Evolutionary conservation across 2,888 invertebrate species (phyloP).

Genomic region (Netelia virgata): DNA sequence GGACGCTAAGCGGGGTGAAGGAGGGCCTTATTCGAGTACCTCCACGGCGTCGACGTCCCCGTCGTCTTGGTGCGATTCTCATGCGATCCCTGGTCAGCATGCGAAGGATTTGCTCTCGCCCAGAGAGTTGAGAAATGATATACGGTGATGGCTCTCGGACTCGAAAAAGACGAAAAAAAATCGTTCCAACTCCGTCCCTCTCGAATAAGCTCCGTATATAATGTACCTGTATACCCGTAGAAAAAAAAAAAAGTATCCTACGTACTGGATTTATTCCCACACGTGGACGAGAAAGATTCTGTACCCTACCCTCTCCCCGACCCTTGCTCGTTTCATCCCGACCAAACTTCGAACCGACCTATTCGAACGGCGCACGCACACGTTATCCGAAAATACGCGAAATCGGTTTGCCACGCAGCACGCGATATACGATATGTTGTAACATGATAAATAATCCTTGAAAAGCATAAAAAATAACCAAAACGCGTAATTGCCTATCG

Average conservation of each 20-base stretch:
- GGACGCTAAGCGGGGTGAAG: conserved; percentile 6
- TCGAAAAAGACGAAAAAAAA: conserved; percentile 23
- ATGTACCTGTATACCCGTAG: conserved; percentile 16
- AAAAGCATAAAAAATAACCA: no score
- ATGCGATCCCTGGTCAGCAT: conserved; percentile 52
- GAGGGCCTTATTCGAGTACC: neutral
- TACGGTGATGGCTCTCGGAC: conserved; percentile 53
- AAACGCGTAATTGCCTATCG: no score
- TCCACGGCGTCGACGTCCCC: conserved; percentile 41
- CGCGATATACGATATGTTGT: no score
- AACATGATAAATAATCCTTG: no score
- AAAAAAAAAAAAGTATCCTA: neutral
- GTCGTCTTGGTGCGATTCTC: conserved; percentile 44
- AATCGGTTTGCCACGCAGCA: no score
- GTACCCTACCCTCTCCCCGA: neutral
- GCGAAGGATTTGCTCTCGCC: neutral
- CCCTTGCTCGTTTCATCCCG: no score
- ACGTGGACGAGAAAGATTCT: conserved; percentile 49
- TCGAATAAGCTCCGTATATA: conserved; percentile 28
- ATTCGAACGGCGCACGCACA: no score
- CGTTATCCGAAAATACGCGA: no score
- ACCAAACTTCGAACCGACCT: no score
- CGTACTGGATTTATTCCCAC: conserved; percentile 55
- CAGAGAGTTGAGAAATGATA: conserved; percentile 54
- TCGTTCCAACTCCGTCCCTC: conserved; percentile 37